Evolutionary conservation across 2,113 vertebrate species (phyloP).

Genomic region (Thermophis baileyi): DNA sequence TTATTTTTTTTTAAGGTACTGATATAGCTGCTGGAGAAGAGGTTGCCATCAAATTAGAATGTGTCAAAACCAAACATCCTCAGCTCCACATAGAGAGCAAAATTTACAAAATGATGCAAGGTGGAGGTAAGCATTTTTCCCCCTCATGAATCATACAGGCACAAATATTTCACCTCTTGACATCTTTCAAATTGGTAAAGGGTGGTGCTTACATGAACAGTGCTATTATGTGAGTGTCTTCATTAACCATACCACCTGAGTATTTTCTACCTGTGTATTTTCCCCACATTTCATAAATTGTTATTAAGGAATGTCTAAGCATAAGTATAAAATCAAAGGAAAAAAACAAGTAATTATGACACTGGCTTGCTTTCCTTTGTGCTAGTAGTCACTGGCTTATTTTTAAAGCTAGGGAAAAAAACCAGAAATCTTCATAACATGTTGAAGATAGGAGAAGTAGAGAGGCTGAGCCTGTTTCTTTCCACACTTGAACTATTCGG

Average conservation of each 20-base stretch:
- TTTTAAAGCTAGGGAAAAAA: not conserved
- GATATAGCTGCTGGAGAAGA: constrained; percentile 94
- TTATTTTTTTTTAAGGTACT: constrained; percentile 74
- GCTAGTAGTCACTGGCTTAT: not conserved
- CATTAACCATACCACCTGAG: not conserved
- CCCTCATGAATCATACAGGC: not conserved
- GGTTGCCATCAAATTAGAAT: constrained; percentile 95
- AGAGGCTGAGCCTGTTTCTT: not conserved
- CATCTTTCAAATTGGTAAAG: not conserved
- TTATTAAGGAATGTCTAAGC: not conserved
- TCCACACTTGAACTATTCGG: not conserved
- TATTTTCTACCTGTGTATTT: not conserved
- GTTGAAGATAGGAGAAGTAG: not conserved
- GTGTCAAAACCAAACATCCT: constrained; percentile 97
- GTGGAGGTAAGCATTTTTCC: constrained; percentile 77
- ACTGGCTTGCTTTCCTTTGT: not conserved
- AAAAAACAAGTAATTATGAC: not conserved
- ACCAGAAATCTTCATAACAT: not conserved
- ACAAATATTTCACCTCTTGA: not conserved
- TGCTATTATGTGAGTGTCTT: not conserved
- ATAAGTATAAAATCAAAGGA: not conserved
- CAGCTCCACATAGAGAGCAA: constrained; percentile 98
- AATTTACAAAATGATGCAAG: constrained; percentile 99
- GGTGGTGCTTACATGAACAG: not conserved
- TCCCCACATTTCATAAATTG: not conserved